phyloP scores from a whole-genome alignment of 1,140 invertebrate species.

The Saccostrea echinata region DNA sequence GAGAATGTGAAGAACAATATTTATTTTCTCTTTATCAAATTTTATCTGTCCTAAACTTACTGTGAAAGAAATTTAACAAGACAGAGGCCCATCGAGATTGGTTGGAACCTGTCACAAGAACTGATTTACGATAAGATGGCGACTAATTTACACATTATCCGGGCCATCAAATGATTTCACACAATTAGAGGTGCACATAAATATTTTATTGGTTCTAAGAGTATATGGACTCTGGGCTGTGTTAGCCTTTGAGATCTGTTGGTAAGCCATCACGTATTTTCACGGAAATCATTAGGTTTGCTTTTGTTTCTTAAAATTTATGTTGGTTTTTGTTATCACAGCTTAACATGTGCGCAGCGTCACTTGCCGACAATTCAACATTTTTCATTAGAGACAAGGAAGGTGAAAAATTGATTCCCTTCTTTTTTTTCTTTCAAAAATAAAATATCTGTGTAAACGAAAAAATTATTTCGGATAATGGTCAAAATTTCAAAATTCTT shows the following conservation, averaged over 20 bases:
- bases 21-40: conserved; percentile 26
- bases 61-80: conserved; percentile 22
- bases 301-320: conserved; percentile 36
- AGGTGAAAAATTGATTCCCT: background rate
- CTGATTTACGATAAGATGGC: conserved; percentile 28
- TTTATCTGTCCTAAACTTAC: conserved; percentile 27
- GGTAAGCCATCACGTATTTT: background rate
- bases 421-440: too few relatives aligned
- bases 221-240: background rate
- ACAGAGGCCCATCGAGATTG: background rate
- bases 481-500: too few relatives aligned
- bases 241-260: conserved; percentile 9
- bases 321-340: conserved; percentile 33
- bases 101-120: background rate
- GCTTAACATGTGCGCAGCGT: conserved; percentile 17
- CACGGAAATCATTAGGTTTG: conserved; percentile 22
- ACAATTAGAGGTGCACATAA: conserved; percentile 15
- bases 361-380: background rate
- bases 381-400: conserved; percentile 13
- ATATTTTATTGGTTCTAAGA: conserved; percentile 35
- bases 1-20: background rate
- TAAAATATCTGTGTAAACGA: too few relatives aligned
- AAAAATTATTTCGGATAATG: too few relatives aligned
- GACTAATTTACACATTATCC: conserved; percentile 28
- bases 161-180: conserved; percentile 33